A percentile compares a stretch with the other conserved stretches of the same genome.
Evolutionary conservation across 2,797 vertebrate species (phyloP).

Genomic region (Protosalanx chinensis): DNA sequence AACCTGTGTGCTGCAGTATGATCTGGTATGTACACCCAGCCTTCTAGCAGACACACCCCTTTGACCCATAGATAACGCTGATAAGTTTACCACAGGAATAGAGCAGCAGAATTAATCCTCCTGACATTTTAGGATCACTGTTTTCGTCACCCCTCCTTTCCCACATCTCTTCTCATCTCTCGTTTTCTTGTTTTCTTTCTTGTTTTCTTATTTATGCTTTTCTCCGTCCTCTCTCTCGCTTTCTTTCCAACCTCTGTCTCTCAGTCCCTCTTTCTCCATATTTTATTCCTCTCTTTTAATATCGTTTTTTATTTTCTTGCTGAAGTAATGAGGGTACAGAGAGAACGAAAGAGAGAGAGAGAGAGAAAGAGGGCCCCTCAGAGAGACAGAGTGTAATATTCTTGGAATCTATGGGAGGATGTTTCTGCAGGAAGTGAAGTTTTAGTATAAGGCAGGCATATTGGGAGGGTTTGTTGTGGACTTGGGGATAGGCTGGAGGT

Average conservation of each 20-base stretch:
- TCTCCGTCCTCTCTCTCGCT: neutral
- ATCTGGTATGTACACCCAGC: constrained; percentile 48
- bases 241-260: no score
- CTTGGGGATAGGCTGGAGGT: no score
- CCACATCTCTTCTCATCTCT: neutral
- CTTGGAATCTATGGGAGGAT: no score
- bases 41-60: constrained; percentile 12
- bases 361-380: neutral
- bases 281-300: no score
- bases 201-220: neutral
- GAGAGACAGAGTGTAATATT: no score
- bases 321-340: constrained; percentile 7
- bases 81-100: constrained; percentile 47
- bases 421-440: no score
- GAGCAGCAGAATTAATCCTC: constrained; percentile 53
- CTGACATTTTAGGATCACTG: constrained; percentile 52
- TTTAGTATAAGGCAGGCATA: no score
- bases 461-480: no score
- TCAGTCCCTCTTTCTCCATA: no score
- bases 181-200: neutral
- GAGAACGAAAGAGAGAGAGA: constrained; percentile 41
- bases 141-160: constrained; percentile 7
- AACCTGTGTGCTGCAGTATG: constrained; percentile 31
- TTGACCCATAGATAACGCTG: constrained; percentile 50
- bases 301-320: no score